These are phyloP conservation scores for Bombus cullumanus DNA, from an alignment of 1,140 invertebrate genomes.

Conservation along the genomic window DNA sequence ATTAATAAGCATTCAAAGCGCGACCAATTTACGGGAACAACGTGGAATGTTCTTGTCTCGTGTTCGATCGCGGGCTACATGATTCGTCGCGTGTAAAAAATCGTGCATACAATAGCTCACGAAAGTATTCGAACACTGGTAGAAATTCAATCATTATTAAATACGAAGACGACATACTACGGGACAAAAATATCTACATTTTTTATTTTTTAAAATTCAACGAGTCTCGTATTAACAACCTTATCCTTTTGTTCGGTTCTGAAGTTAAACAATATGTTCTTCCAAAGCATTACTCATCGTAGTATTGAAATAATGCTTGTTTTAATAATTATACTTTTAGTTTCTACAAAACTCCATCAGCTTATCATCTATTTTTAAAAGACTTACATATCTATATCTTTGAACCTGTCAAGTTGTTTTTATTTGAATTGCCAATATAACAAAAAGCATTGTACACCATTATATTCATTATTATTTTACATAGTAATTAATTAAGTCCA, in stretches of 20 bases:
- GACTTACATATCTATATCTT: background rate
- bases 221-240: too few species aligned
- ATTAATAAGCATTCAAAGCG: conserved; percentile 17
- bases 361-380: background rate
- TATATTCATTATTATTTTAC: too few species aligned
- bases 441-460: too few species aligned
- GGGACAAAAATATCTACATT: background rate
- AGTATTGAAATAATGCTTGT: background rate
- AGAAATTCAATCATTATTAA: background rate
- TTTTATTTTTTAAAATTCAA: too few species aligned
- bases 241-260: too few species aligned
- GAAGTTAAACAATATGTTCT: too few species aligned
- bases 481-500: too few species aligned
- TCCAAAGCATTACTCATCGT: background rate
- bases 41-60: background rate
- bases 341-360: background rate
- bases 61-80: background rate
- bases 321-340: background rate
- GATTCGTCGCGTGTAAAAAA: conserved; percentile 24
- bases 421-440: background rate
- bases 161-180: too few species aligned
- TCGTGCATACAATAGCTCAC: background rate
- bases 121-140: background rate
- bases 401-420: background rate
- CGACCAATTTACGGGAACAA: background rate